Evolutionary conservation across 2,797 vertebrate genomes (phyloP), one percentile per base, ranked within the genome.

Genomic region (Benthosema pterotum): DNA sequence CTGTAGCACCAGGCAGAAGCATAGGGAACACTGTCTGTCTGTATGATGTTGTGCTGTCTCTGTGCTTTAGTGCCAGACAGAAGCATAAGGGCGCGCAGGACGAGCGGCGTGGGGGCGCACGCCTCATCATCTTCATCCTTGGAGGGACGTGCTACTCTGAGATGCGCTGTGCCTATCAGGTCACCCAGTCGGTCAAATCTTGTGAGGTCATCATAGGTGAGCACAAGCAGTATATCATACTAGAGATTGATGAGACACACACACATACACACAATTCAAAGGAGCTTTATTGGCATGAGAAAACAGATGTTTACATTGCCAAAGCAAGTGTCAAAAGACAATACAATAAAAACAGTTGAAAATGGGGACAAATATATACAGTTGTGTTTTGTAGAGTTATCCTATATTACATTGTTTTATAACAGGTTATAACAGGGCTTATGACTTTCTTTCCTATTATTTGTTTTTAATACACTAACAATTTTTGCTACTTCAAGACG

Each of bases 121-220:
- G 94, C n/a, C 90, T 99, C 68, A 97, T 99, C 42, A 16, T 99
- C 54, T 99, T 99, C 77, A 78, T 99, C 46, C 90, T 99, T 0
- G 98, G 98, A 15, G 98, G 98, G 1, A 84, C 98, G 72, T 91
- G 94, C 0, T 90, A 89, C 75, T 98, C 97, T 0, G 98, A 99
- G 90, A 97, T 95, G 92, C 96, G 98, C 59, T 92, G 91, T 17
- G 97, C 98, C 52, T 99, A 99, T 6, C 93, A 98, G 81, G 95
- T 99, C 70, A 95, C 94, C 2, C 90, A 95, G 76, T 84, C 93
- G 1, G 83, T 91, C 69, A 98, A 95, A 69, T 93, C 94, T 81
- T 98, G 95, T 42, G 95, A 99, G 61, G 96, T 99, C 84, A 82
- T 99, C 80, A 92, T 99, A 81, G 97, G 97, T 99, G 80, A 94